Percentiles rank a stretch among this genome's conserved stretches.
Conservation (phyloP, 1,140 invertebrate genomes). For the Eurosta solidaginis region DNA sequence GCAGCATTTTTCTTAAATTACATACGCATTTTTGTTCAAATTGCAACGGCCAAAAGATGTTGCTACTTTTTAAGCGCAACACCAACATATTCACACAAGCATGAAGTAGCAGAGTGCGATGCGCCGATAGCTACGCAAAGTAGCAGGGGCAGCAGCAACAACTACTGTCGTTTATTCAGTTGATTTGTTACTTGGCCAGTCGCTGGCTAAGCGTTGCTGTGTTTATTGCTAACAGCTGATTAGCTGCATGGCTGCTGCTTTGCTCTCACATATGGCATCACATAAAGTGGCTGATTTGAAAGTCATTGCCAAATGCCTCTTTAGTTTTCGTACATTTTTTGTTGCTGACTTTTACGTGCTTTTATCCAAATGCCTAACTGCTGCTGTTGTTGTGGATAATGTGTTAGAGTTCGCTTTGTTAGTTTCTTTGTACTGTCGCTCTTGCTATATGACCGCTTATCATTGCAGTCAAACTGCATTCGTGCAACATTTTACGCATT, state of each 20-base stretch:
- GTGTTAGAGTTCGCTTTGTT: neutral
- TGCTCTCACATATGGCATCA: no score
- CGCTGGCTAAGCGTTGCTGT: no score
- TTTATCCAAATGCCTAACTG: neutral
- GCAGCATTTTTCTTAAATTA: neutral
- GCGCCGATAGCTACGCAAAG: slow-evolving; percentile 6
- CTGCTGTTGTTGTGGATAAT: neutral
- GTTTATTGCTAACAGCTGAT: slow-evolving; percentile 9
- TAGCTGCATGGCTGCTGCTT: neutral
- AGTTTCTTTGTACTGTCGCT: no score
- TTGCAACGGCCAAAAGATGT: neutral
- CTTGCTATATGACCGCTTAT: neutral
- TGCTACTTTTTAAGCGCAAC: neutral
- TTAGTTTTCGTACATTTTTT: neutral
- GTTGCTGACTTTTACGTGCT: no score
- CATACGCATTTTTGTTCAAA: slow-evolving; percentile 6
- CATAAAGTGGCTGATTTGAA: neutral
- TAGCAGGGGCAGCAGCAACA: neutral
- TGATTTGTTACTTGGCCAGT: slow-evolving; percentile 3
- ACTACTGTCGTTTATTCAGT: neutral
- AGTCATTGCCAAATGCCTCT: slow-evolving; percentile 22
- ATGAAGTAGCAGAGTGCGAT: no score
- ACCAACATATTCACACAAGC: no score
- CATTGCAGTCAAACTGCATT: slow-evolving; percentile 14
- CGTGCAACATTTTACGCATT: slow-evolving; percentile 28